Evolutionary conservation across 2,888 invertebrate species (phyloP).

Genomic region (Parnassius orleans): DNA sequence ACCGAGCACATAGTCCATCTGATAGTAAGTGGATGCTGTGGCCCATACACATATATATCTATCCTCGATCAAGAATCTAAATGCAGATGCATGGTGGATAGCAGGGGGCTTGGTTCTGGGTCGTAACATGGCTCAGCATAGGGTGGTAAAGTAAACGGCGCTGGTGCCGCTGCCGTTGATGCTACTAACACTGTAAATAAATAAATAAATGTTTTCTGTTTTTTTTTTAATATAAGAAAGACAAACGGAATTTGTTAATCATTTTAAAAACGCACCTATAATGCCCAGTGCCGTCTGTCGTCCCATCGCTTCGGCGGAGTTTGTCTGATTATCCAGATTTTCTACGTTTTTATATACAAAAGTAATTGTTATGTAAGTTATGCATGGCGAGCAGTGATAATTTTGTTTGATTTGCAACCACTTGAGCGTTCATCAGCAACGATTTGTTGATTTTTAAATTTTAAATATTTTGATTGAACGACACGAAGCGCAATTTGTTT

Average conservation of each 20-base stretch:
- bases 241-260: not conserved
- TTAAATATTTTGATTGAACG: not conserved
- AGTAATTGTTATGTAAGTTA: no score
- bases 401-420: no score
- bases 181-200: constrained; percentile 52
- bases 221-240: not conserved
- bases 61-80: no score
- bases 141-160: constrained; percentile 38
- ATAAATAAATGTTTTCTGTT: no score
- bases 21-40: no score
- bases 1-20: no score
- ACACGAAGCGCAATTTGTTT: not conserved
- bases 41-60: no score
- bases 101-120: constrained; percentile 6
- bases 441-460: not conserved
- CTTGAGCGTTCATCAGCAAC: no score
- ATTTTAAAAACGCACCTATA: constrained; percentile 36
- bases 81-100: constrained; percentile 17
- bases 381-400: no score
- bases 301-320: no score
- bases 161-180: constrained; percentile 27
- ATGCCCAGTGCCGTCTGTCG: constrained; percentile 38
- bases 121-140: constrained; percentile 5
- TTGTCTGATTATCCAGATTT: no score
- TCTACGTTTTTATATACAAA: no score